phyloP scores from a whole-genome alignment of 1,140 invertebrate species.

The Camponotus vicinus region DNA sequence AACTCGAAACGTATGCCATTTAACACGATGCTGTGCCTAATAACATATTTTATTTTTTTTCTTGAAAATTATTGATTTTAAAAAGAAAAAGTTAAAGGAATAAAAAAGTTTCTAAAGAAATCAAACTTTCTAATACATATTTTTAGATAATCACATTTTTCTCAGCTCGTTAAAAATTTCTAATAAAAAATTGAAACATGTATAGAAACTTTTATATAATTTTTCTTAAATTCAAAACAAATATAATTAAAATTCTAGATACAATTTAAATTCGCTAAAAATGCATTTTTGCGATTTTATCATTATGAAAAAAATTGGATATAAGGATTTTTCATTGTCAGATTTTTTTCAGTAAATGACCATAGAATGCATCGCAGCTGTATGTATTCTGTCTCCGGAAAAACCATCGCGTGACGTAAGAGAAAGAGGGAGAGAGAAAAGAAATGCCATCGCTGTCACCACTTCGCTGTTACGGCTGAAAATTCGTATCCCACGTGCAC shows the following conservation, averaged over 20 bases:
- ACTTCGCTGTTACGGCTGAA: constrained; percentile 21
- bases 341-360: background rate
- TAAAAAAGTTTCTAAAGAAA: too few relatives aligned
- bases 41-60: too few relatives aligned
- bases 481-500: constrained; percentile 36
- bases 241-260: background rate
- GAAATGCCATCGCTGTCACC: constrained; percentile 39
- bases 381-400: background rate
- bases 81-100: too few relatives aligned
- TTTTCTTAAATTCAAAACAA: background rate
- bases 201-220: background rate
- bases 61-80: too few relatives aligned
- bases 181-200: too few relatives aligned
- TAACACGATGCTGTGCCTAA: too few relatives aligned
- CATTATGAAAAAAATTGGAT: background rate
- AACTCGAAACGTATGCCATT: too few relatives aligned
- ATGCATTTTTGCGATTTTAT: background rate
- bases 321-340: too few relatives aligned
- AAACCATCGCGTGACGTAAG: constrained; percentile 4
- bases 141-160: too few relatives aligned
- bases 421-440: background rate
- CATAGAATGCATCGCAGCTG: background rate
- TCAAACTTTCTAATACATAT: too few relatives aligned
- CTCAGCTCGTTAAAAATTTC: too few relatives aligned
- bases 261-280: background rate